Conservation (phyloP, 2,113 vertebrate genomes). For the Furnarius figulus region DNA sequence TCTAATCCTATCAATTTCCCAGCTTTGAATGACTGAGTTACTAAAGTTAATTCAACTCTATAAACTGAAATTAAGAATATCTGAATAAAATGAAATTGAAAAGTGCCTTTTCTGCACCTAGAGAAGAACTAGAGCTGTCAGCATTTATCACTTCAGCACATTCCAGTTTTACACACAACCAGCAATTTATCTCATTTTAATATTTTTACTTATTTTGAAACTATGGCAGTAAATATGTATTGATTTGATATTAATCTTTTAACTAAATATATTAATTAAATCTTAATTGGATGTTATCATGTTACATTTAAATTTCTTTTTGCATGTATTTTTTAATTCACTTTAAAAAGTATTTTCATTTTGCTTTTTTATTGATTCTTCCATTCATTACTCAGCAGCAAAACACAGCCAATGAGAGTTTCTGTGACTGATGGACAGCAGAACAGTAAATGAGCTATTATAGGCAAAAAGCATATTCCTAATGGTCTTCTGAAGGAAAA, state of each 20-base stretch:
- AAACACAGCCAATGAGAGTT: background rate
- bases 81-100: background rate
- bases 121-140: background rate
- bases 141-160: background rate
- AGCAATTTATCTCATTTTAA: background rate
- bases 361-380: background rate
- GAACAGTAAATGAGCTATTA: background rate
- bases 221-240: background rate
- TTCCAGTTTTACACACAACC: background rate
- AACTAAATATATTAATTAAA: background rate
- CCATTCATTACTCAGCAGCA: background rate
- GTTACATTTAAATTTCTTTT: background rate
- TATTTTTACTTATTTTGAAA: background rate
- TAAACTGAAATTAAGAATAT: slow-evolving; percentile 1
- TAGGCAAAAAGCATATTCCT: background rate
- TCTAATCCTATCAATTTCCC: background rate
- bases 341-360: background rate
- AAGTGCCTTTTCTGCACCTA: background rate
- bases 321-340: background rate
- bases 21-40: slow-evolving; percentile 3
- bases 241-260: background rate
- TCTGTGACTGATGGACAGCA: background rate
- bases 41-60: background rate
- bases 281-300: background rate
- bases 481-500: background rate